Evolutionary conservation across 2,888 invertebrate genomes (phyloP), one percentile per base, ranked within the genome.

Genomic region (Drosophila diplacantha): DNA sequence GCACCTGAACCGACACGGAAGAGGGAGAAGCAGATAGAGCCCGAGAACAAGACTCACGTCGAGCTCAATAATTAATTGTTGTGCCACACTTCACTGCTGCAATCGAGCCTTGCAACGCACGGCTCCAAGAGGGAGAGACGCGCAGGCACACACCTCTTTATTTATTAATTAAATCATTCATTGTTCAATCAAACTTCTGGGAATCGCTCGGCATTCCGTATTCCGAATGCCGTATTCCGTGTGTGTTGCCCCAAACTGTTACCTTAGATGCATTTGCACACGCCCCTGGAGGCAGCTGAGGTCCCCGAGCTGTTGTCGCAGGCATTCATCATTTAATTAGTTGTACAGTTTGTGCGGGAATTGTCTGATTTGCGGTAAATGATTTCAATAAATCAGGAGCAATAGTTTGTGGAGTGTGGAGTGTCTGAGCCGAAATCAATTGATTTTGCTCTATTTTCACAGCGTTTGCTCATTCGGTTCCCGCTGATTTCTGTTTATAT

Each of bases 151-250:
- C 69, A 81, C 70, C 73, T 78, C 73, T 79, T 82, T 80, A 82
- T 76, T 83, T 83, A 82, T 84, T 84, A 80, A 80, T 80, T 80
- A 84, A 84, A 82, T 72, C 74, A 82, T 80, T 82, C 69, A 76
- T 74, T 80, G 74, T 84, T 72, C 68, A 71, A 80, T 82, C 70
- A 69, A 74, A 80, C 70, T 60, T 60, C 66, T 84, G 84, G 80
- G 82, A 80, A 82, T 71, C 58, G 60, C 54, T 66, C 69, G 18
- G 34, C 34, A 54, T n/a, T 54, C 16, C 18, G n/a, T 16, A 31
- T 31, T 20, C 26, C 14, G n/a, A n/a, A 18, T 31, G 14, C 41
- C 5, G 14, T 37, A 37, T 37, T 0, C 38, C 37, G 37, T 24
- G 8, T 9, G 39, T n/a, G 7, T 39, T 22, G 12, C 41, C 41